phyloP scores from a whole-genome alignment of 2,113 vertebrate genomes.

The Ancistrus triradiatus region DNA sequence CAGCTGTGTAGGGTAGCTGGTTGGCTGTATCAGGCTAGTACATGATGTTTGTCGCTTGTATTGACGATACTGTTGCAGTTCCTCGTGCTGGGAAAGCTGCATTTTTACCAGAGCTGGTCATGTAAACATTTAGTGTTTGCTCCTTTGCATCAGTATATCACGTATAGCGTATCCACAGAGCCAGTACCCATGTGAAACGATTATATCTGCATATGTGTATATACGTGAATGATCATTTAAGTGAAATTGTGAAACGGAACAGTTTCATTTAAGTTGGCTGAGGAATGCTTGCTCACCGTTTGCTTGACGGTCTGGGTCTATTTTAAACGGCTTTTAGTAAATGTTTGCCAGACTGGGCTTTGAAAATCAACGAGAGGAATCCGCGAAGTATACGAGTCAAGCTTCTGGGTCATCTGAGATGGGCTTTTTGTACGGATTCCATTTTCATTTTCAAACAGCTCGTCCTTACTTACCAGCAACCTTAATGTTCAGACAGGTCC shows the following conservation, averaged over 20 bases:
- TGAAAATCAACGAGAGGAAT: too few relatives aligned
- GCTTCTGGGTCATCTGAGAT: too few relatives aligned
- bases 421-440: too few relatives aligned
- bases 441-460: too few relatives aligned
- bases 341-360: too few relatives aligned
- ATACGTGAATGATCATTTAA: too few relatives aligned
- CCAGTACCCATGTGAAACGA: too few relatives aligned
- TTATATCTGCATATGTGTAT: not conserved
- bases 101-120: slow-evolving; percentile 26
- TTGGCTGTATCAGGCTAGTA: slow-evolving; percentile 17
- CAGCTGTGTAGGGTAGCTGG: slow-evolving; percentile 7
- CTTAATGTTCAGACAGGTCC: slow-evolving; percentile 20
- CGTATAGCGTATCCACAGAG: too few relatives aligned
- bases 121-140: slow-evolving; percentile 47
- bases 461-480: slow-evolving; percentile 8
- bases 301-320: too few relatives aligned
- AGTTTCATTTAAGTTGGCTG: slow-evolving; percentile 10
- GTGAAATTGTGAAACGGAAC: not conserved
- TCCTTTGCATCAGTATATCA: slow-evolving; percentile 9
- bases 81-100: slow-evolving; percentile 56
- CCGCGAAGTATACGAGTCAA: too few relatives aligned
- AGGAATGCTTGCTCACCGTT: too few relatives aligned
- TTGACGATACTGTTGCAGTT: slow-evolving; percentile 37
- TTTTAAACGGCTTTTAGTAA: too few relatives aligned
- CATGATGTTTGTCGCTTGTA: slow-evolving; percentile 13